Base-by-base conservation (phyloP, 2,797 vertebrate genomes). In the Carapus acus region DNA sequence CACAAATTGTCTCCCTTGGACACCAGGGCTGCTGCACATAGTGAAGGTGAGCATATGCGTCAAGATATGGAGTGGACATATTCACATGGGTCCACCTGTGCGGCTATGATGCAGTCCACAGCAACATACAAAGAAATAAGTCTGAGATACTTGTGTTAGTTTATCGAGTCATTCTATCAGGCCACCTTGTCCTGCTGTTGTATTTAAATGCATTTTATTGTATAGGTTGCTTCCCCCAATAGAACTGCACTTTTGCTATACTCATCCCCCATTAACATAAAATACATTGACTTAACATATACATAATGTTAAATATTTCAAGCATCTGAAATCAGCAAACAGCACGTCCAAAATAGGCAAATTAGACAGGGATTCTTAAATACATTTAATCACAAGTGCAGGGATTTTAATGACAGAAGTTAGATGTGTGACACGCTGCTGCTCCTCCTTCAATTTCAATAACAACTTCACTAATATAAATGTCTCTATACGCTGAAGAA, bases 371-470 rank as follows among this genome's bases (percentile, higher is more conserved):
- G 37, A 77, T 68, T 79, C 58, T 58, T 73, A 81, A 74, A 77
- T 68, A 83, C 75, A 76, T 74, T 82, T 77, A 79, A 82, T 80
- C 67, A 82, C 74, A 82, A 70, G 80, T 74, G 43, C 74, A 78
- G 71, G 50, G 53, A 65, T 62, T 76, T 77, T 77, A 83, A 81
- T 83, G 76, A 86, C 79, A 79, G 70, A 77, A 76, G 74, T 83
- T 73, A 73, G 45, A 76, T 76, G 72, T 68, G 58, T 64, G 60
- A 75, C 72, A 69, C 51, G 61, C 8, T 64, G 64, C 57, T 71
- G 54, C 69, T 62, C 41, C 44, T 48, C 50, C 49, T 55, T 48
- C 45, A 47, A 45, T 59, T 72, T 69, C 37, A 46, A 63, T 70
- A 58, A 49, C 65, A 70, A 65, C 57, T 60, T 34, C 48, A 61